Conservation (phyloP, 2,113 vertebrate species). For the Addax nasomaculatus region DNA sequence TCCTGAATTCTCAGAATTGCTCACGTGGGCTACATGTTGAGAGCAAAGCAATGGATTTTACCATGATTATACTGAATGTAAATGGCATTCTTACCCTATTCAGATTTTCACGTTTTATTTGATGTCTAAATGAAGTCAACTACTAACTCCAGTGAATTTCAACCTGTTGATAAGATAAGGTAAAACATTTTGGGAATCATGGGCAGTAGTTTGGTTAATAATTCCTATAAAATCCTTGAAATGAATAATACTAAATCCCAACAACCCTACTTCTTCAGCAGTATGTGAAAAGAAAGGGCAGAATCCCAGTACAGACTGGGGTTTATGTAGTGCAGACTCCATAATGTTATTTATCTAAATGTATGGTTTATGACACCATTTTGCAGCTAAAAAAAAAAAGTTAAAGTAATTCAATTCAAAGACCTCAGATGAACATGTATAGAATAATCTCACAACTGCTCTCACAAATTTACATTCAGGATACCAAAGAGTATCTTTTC, state of each 20-base stretch:
- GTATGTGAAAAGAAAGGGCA: background rate
- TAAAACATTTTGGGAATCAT: background rate
- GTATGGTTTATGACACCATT: background rate
- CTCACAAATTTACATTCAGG: background rate
- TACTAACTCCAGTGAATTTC: background rate
- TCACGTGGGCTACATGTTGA: background rate
- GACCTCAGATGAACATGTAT: background rate
- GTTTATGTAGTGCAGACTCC: background rate
- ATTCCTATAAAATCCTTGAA: background rate
- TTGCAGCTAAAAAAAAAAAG: background rate
- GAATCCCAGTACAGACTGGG: background rate
- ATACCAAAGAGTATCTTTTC: background rate
- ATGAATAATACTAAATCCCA: background rate
- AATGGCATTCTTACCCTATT: background rate
- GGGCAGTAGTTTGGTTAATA: background rate
- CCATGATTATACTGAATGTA: background rate
- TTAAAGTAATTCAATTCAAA: slow-evolving; percentile 10
- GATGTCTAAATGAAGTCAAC: background rate
- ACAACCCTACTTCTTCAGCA: background rate
- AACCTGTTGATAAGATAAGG: background rate
- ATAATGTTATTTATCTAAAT: background rate
- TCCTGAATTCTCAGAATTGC: background rate
- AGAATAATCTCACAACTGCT: background rate
- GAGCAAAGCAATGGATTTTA: background rate
- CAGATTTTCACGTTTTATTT: background rate